Evolutionary conservation across 2,888 invertebrate genomes (phyloP).

Genomic region (Sarcophaga subvicina): DNA sequence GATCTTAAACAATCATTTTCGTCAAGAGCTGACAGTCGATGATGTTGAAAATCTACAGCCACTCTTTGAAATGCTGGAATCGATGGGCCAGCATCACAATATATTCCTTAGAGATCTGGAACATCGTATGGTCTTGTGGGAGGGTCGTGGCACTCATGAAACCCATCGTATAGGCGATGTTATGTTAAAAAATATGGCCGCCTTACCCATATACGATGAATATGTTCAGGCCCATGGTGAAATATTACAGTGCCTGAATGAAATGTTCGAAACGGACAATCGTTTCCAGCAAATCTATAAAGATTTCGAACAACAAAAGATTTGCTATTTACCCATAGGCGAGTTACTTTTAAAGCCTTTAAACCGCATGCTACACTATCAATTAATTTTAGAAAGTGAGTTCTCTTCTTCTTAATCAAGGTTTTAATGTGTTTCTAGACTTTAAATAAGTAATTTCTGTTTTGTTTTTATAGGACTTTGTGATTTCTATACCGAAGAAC

Average conservation of each 20-base stretch:
- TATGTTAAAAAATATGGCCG: slow-evolving; percentile 86
- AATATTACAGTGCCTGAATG: slow-evolving; percentile 91
- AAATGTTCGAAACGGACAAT: slow-evolving; percentile 87
- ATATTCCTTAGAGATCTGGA: slow-evolving; percentile 91
- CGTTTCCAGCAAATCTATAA: slow-evolving; percentile 88
- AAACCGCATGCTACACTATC: slow-evolving; percentile 93
- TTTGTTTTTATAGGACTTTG: slow-evolving; percentile 81
- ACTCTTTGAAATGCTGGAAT: slow-evolving; percentile 87
- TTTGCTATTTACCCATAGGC: slow-evolving; percentile 93
- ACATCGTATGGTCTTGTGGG: slow-evolving; percentile 88
- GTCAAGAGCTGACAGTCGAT: slow-evolving; percentile 86
- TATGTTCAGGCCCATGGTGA: slow-evolving; percentile 89
- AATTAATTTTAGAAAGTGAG: slow-evolving; percentile 89
- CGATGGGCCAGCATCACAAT: slow-evolving; percentile 92
- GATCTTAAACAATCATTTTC: slow-evolving; percentile 92
- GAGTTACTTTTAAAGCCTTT: slow-evolving; percentile 92
- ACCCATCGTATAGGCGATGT: slow-evolving; percentile 89
- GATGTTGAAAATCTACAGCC: slow-evolving; percentile 83
- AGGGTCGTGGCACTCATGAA: slow-evolving; percentile 83
- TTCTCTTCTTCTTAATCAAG: slow-evolving; percentile 63
- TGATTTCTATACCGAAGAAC: slow-evolving; percentile 87
- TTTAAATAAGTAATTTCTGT: slow-evolving; percentile 17
- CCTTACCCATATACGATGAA: slow-evolving; percentile 86
- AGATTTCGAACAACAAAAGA: slow-evolving; percentile 91
- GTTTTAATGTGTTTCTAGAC: not conserved